Conservation (phyloP, 2,113 vertebrate genomes). For the Zosterops pallidus region DNA sequence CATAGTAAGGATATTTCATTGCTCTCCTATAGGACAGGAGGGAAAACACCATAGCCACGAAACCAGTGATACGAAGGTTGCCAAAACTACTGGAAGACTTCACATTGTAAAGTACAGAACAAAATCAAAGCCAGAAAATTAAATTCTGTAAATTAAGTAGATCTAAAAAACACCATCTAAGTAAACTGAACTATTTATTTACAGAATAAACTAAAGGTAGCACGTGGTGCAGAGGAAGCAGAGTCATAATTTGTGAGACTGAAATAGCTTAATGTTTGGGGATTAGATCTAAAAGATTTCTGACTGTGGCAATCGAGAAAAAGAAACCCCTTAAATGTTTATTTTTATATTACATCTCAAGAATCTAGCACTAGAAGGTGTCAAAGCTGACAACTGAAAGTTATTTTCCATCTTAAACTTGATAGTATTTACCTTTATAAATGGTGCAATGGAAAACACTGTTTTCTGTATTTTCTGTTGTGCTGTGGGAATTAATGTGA, state of each 20-base stretch:
- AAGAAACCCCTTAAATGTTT: background rate
- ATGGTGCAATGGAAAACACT: background rate
- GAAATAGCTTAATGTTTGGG: background rate
- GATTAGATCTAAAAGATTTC: background rate
- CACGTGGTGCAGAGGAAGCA: background rate
- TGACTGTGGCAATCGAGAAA: background rate
- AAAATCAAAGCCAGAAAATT: background rate
- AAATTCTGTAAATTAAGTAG: background rate
- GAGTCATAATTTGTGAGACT: background rate
- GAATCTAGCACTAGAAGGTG: background rate
- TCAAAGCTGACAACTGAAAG: background rate
- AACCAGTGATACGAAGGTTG: background rate
- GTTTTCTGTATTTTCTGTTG: no score
- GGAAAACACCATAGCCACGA: background rate
- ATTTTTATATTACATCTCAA: background rate
- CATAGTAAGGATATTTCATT: background rate
- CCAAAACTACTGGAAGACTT: background rate
- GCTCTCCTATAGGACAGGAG: background rate
- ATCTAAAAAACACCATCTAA: background rate
- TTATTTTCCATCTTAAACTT: background rate
- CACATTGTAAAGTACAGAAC: background rate
- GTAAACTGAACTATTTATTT: background rate
- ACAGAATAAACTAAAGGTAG: background rate
- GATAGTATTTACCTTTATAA: background rate
- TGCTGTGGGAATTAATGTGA: background rate